Conservation (phyloP, 2,797 vertebrate genomes). For the Cynopterus sphinx region DNA sequence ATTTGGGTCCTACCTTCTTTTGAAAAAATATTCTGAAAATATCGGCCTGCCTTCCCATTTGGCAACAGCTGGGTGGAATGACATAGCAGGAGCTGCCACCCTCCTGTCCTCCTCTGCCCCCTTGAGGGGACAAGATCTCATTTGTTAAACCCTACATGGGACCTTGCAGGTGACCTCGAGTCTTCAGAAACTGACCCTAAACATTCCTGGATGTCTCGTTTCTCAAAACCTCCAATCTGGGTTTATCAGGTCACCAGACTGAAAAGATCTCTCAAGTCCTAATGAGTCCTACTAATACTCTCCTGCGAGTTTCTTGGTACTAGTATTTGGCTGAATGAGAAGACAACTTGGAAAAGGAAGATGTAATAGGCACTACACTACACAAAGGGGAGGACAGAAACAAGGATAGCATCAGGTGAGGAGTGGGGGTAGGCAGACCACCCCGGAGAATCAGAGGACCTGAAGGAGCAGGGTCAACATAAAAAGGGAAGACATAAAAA, state of each 20-base stretch:
- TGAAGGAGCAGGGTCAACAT: neutral
- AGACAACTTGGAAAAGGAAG: neutral
- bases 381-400: neutral
- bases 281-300: neutral
- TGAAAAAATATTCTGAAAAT: neutral
- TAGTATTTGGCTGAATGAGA: neutral
- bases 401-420: neutral
- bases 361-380: neutral
- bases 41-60: neutral
- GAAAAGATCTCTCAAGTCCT: neutral
- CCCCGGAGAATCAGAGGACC: neutral
- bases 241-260: neutral
- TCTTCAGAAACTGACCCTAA: neutral
- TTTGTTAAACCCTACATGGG: neutral
- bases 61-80: neutral
- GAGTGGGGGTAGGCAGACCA: neutral
- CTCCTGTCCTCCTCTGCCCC: neutral
- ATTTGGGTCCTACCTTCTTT: neutral
- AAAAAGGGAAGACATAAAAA: neutral
- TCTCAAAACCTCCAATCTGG: neutral
- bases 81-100: neutral
- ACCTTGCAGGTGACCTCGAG: neutral
- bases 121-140: neutral
- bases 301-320: neutral
- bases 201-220: neutral